Base-by-base conservation (phyloP, 2,113 vertebrate genomes). In the Etheostoma spectabile region DNA sequence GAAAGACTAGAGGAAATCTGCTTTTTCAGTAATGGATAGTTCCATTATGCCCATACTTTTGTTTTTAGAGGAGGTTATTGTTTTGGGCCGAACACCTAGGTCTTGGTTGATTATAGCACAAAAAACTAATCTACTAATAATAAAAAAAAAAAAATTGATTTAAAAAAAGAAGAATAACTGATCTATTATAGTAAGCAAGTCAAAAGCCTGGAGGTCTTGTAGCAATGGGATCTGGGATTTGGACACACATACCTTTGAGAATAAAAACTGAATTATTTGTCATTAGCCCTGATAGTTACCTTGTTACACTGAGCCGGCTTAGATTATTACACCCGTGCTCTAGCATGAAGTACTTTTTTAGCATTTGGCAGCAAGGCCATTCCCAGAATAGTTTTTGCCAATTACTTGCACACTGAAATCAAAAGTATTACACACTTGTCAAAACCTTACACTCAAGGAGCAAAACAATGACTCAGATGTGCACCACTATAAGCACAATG, bases 211-310 rank as follows among this genome's bases (percentile, higher is more conserved):
- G 35, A 62, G 55, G 62, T 76, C 42, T 53, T 56, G 1, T 1
- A 72, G 71, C 53, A 76, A 52, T 30, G 57, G 35, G 35, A 42
- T 60, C 35, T 63, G 68, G 53, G 71, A 62, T 69, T 77, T 53
- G 15, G 55, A 75, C 21, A 49, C 30, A 21, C 4, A 60, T 1
- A 35, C 68, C 22, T 80, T 62, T 27, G n/a, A 69, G 53, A 70
- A 22, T 64, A 35, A 56, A 11, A 65, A 42, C 5, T 51, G 22
- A 30, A 61, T 60, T 66, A 38, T 74, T 83, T 75, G 60, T 48
- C 42, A 56, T 71, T 24, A 60, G 72, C 8, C 18, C 13, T 51
- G 21, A 62, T 19, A 18, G 42, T 42, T 64, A 80, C 24, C 79
- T 72, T 24, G 60, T 21, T 22, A 21, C 35, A 27, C 18, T 52